phyloP scores from a whole-genome alignment of 2,797 vertebrate species.

The Oceanodroma leucorhoa region DNA sequence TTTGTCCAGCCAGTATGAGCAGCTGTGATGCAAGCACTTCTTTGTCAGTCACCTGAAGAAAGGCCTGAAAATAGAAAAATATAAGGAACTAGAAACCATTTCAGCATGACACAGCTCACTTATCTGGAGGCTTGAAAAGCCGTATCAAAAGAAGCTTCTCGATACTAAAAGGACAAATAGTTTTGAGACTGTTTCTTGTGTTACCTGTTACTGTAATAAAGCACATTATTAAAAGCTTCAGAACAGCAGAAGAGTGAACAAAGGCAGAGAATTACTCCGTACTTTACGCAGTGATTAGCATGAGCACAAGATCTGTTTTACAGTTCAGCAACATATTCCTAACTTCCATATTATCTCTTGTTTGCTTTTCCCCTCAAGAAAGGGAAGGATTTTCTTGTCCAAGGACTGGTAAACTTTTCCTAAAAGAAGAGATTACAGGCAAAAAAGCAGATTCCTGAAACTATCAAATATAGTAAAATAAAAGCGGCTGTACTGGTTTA shows the following conservation, averaged over 20 bases:
- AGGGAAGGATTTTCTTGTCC: neutral
- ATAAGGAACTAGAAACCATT: neutral
- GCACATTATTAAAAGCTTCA: neutral
- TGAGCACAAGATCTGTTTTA: neutral
- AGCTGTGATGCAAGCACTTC: slow-evolving; percentile 96
- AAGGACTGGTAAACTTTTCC: neutral
- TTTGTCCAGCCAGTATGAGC: slow-evolving; percentile 90
- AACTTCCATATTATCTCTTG: neutral
- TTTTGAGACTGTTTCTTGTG: neutral
- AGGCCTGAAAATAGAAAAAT: slow-evolving; percentile 76
- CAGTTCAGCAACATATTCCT: neutral
- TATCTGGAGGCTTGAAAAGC: neutral
- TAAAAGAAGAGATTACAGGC: neutral
- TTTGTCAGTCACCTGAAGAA: slow-evolving; percentile 90
- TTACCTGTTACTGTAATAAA: neutral
- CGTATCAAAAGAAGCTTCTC: neutral
- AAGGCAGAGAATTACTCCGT: neutral
- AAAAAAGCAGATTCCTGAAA: neutral
- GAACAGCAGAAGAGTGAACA: neutral
- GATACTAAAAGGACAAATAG: neutral
- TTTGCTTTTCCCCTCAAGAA: neutral
- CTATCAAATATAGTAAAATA: neutral
- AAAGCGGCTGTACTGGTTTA: neutral
- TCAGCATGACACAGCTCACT: neutral
- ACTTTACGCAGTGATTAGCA: neutral